These are phyloP conservation scores for Rostratula benghalensis DNA, from an alignment of 2,113 vertebrate genomes.

Conservation along the genomic window DNA sequence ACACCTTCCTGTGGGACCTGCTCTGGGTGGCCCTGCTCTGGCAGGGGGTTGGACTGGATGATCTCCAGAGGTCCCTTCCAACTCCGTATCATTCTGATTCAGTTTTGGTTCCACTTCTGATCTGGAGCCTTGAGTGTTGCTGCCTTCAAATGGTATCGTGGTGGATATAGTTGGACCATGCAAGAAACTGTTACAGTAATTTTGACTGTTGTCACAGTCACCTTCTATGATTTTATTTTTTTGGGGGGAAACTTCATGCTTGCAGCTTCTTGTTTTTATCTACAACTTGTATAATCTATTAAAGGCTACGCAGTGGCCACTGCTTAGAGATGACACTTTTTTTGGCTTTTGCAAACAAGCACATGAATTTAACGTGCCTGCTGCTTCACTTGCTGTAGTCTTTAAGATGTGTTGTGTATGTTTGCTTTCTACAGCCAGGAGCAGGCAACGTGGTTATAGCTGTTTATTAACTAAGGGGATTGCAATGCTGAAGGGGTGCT, in stretches of 20 bases:
- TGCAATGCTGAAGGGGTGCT: background rate
- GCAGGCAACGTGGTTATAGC: background rate
- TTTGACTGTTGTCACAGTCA: background rate
- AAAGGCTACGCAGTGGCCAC: background rate
- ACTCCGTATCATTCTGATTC: no score
- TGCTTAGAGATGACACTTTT: background rate
- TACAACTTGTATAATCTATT: background rate
- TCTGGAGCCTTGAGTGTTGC: background rate
- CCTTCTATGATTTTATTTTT: background rate
- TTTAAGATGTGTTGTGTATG: background rate
- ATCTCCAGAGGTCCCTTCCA: no score
- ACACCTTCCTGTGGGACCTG: no score
- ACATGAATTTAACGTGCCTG: background rate
- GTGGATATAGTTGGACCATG: background rate
- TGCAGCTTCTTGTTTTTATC: background rate
- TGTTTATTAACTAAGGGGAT: background rate
- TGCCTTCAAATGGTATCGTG: background rate
- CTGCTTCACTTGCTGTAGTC: background rate
- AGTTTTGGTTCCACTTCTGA: background rate
- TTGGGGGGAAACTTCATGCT: background rate
- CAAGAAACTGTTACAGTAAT: background rate
- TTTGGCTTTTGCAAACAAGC: background rate
- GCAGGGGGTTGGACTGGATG: no score
- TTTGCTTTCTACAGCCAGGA: background rate
- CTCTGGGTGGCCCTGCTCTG: no score